phyloP scores from a whole-genome alignment of 2,888 invertebrate species.

The Drosophila setosimentum region DNA sequence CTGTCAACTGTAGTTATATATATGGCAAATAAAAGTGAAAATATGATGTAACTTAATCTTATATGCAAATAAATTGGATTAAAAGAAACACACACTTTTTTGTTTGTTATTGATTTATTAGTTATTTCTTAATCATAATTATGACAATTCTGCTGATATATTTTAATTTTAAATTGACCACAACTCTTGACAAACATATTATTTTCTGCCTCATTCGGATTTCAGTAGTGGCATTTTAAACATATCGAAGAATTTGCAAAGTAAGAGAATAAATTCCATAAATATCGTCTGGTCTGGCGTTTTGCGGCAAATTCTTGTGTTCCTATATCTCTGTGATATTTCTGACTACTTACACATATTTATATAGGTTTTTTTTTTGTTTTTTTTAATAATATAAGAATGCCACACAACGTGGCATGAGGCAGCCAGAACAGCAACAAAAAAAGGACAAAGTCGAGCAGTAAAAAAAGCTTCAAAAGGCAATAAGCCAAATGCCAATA shows the following conservation, averaged over 20 bases:
- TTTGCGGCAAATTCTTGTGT: conserved; percentile 53
- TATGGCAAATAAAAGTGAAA: neutral
- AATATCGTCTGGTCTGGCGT: conserved; percentile 47
- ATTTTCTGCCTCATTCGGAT: conserved; percentile 4
- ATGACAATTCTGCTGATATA: neutral
- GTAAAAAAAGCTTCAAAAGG: conserved; percentile 54
- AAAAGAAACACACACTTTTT: neutral
- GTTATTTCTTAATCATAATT: neutral
- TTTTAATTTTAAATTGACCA: neutral
- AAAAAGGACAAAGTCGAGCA: conserved; percentile 48
- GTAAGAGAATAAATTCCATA: conserved; percentile 61
- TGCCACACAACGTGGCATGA: conserved; percentile 68
- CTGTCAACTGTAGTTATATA: neutral
- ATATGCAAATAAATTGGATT: neutral
- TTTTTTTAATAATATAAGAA: conserved; percentile 39
- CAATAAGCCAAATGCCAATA: conserved; percentile 70
- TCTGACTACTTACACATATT: conserved; percentile 37
- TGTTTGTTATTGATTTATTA: neutral
- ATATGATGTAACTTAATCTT: conserved; percentile 12
- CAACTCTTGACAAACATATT: conserved; percentile 3
- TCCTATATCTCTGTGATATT: conserved; percentile 40
- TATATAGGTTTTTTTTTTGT: conserved; percentile 15
- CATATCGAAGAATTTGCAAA: conserved; percentile 38
- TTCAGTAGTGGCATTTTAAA: conserved; percentile 34
- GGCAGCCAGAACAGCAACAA: conserved; percentile 24